phyloP scores from a whole-genome alignment of 2,797 vertebrate genomes.

The Tokudaia tokunoshimensis region DNA sequence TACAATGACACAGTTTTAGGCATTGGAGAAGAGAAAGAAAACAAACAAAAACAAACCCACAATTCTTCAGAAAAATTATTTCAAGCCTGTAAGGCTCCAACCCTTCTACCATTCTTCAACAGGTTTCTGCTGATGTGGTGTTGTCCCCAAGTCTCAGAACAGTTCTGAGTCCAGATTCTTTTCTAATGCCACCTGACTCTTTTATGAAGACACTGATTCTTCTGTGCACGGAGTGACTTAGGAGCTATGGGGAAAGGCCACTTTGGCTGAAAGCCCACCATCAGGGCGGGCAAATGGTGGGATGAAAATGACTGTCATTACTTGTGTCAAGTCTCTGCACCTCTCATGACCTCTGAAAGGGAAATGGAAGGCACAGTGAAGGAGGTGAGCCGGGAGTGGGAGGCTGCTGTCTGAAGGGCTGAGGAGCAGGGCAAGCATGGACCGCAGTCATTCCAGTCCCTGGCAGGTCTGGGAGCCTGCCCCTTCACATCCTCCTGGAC shows the following conservation, averaged over 20 bases:
- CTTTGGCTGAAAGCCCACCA: constrained; percentile 45
- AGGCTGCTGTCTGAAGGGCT: too few relatives aligned
- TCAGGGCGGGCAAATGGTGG: not conserved
- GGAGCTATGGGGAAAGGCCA: not conserved
- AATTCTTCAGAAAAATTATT: not conserved
- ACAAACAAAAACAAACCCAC: not conserved
- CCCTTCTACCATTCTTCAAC: not conserved
- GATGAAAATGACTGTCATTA: not conserved
- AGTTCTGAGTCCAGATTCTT: not conserved
- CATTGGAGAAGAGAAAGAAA: not conserved
- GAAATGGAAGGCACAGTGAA: not conserved
- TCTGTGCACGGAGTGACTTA: not conserved
- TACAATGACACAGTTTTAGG: not conserved
- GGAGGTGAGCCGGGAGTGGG: not conserved
- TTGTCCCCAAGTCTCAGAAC: not conserved
- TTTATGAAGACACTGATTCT: not conserved
- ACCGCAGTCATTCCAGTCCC: not conserved
- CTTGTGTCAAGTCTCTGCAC: not conserved
- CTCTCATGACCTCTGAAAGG: not conserved
- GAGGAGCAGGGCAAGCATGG: not conserved
- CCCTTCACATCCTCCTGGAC: not conserved
- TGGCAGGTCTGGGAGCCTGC: too few relatives aligned
- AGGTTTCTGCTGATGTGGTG: not conserved
- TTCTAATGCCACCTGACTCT: too few relatives aligned
- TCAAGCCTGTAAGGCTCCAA: not conserved